Conservation (phyloP, 2,113 vertebrate genomes). For the Delphinapterus leucas region DNA sequence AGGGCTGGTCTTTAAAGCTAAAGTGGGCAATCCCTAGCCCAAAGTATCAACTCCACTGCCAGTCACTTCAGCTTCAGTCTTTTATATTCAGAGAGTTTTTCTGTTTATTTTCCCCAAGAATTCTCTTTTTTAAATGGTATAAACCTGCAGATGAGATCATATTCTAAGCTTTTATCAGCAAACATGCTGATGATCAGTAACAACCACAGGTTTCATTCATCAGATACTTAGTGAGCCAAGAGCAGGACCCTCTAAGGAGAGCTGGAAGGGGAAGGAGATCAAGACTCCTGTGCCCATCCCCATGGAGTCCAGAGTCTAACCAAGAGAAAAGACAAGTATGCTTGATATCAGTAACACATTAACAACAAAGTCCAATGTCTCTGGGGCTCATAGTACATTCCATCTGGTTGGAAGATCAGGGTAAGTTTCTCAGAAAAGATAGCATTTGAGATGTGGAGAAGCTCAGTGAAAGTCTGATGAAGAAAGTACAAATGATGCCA, state of each 20-base stretch:
- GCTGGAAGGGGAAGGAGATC: neutral
- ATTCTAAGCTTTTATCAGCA: conserved; percentile 5
- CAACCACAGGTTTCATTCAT: neutral
- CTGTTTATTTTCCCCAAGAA: neutral
- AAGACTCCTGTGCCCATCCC: neutral
- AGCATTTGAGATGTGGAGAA: neutral
- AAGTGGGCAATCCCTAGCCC: neutral
- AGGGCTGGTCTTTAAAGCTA: neutral
- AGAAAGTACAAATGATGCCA: neutral
- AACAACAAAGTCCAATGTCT: neutral
- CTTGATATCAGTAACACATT: neutral
- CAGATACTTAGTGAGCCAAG: neutral
- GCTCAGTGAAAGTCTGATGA: neutral
- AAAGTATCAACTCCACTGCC: neutral
- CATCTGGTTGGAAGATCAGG: neutral
- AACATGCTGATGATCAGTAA: neutral
- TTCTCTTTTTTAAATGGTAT: neutral
- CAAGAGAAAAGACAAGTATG: neutral
- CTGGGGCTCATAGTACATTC: neutral
- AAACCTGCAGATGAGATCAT: neutral
- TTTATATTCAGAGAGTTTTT: neutral
- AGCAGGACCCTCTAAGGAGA: neutral
- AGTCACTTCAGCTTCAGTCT: neutral
- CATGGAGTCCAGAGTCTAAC: neutral
- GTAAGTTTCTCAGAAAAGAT: neutral